Percentiles rank a stretch among this genome's conserved stretches.
These are phyloP conservation scores for Echinometra lucunter DNA, from an alignment of 53 echinoderm and acorn worm genomes.

Conservation along the genomic window DNA sequence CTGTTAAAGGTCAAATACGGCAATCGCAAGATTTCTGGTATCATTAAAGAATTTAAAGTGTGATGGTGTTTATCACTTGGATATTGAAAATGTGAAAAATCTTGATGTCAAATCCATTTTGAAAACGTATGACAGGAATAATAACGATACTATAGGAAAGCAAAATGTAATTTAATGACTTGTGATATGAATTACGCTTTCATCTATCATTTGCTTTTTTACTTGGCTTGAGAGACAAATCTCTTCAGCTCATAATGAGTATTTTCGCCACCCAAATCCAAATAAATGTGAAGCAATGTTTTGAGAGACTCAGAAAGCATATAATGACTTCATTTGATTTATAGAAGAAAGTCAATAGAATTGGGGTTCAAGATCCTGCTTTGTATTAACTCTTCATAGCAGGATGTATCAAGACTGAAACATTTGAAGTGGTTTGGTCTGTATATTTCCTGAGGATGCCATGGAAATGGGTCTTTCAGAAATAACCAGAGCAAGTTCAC, in stretches of 20 bases:
- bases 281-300: background rate
- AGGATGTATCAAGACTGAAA: background rate
- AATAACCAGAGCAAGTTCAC: background rate
- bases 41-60: no score
- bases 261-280: background rate
- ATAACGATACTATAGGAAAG: no score
- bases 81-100: no score
- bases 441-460: background rate
- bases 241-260: background rate
- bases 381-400: background rate
- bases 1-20: background rate
- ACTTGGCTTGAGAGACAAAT: background rate
- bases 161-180: no score
- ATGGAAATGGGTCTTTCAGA: background rate
- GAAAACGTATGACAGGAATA: no score
- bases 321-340: background rate
- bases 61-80: no score
- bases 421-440: background rate
- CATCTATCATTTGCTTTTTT: background rate
- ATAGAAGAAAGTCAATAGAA: background rate
- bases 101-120: no score
- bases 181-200: no score
- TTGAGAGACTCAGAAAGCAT: background rate
- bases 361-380: slow-evolving; percentile 2
- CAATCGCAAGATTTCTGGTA: no score